Base-by-base conservation (phyloP, 2,797 vertebrate species). In the Sebastes trivittatus region DNA sequence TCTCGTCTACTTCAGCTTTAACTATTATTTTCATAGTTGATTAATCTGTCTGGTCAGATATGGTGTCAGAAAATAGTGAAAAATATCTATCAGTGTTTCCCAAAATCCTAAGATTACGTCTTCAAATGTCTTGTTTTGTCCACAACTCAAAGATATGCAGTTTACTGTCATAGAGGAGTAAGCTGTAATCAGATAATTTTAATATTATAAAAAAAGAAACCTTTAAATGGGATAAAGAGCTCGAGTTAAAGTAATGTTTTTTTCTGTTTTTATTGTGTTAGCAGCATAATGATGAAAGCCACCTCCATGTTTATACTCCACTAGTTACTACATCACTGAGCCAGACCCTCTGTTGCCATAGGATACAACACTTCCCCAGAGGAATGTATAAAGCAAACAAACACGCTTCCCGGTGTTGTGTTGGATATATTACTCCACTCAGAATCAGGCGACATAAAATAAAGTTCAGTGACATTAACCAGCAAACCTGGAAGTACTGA, bases 151-250 rank as follows among this genome's bases (percentile, higher is more conserved):
- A 46, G 42, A 18, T 46, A 46, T 18, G 18, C 42, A 46, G 42
- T 46, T 18, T 18, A 46, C 42, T 46, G 42, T 46, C 42, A 46
- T 7, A 46, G 42, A 46, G 16, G 16, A 18, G 42, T 18, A 46
- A 46, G 7, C 29, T 20, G 60, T 32, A n/a, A 36, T 62, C 60
- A 30, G 42, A 46, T 3, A 7, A 46, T 46, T 18, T 46, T 46
- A 7, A 9, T 5, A 7, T 2, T n/a, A 11, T 25, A 5, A 23
- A 6, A 6, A 23, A 6, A 11, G 1, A 23, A 23, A 2, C 0
- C 7, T 54, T 64, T 66, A 14, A 55, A 22, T 16, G 14, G 14
- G 13, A 11, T 36, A n/a, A n/a, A 30, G 7, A 2, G 20, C 11
- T 58, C 7, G 7, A 7, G 34, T 54, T 60, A 29, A 16, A 29